Percentiles rank a stretch among this genome's conserved stretches.
phyloP scores from a whole-genome alignment of 2,113 vertebrate genomes.

The Ochotona curzoniae region DNA sequence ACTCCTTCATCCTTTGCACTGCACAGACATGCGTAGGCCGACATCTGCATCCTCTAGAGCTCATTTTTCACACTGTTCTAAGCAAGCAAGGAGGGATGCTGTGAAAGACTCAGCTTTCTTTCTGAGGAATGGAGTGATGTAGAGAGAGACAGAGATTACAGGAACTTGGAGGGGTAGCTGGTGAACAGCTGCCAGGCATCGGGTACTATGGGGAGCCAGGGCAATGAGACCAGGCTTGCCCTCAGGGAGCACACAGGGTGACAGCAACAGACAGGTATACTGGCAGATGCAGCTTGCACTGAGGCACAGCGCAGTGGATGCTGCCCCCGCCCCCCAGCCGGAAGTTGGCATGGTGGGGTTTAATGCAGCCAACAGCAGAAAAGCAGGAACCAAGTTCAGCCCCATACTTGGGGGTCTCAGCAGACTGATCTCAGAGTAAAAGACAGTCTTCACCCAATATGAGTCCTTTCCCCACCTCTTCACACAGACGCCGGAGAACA shows the following conservation, averaged over 20 bases:
- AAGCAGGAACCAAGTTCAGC: not conserved
- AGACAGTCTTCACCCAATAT: not conserved
- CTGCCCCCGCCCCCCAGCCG: not conserved
- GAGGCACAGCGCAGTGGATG: not conserved
- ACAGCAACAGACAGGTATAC: not conserved
- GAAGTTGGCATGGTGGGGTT: not conserved
- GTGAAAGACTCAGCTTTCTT: not conserved
- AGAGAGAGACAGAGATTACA: not conserved
- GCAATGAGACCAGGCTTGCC: not conserved
- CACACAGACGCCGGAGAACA: not conserved
- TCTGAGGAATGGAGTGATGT: not conserved
- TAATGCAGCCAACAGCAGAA: not conserved
- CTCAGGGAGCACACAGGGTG: not conserved
- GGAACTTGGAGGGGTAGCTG: not conserved
- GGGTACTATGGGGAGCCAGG: not conserved
- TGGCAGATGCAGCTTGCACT: not conserved
- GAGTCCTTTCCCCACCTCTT: not conserved
- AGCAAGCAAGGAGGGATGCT: not conserved
- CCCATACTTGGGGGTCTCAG: not conserved
- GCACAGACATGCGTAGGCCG: not conserved
- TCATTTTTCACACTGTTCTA: not conserved
- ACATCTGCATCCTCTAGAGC: not conserved
- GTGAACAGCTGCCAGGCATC: not conserved
- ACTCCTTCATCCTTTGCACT: not conserved
- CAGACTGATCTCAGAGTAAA: not conserved